Evolutionary conservation across 2,797 vertebrate genomes (phyloP), one percentile per base, ranked within the genome.

Genomic region (Aldrovandia affinis): DNA sequence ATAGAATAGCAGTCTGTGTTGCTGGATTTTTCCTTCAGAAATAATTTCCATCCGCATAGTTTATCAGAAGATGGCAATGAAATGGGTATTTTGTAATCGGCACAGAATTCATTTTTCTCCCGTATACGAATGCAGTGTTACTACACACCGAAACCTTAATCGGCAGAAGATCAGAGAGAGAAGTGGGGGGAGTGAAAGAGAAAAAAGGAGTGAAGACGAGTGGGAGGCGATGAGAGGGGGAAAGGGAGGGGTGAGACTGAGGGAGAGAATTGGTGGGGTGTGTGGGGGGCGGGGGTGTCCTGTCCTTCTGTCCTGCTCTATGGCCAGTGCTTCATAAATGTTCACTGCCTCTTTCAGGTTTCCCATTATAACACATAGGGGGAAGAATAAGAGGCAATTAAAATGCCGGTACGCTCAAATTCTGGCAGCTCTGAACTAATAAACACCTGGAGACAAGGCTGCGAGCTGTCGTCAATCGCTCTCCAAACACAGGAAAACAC

Each of bases 391-490:
- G 15, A 44, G 36, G 36, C 28, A 83, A 55, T 75, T 73, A 83
- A 83, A 83, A 73, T 73, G 65, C n/a, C 30, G 44, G 81, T 55
- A 75, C 20, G 20, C 18, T 73, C 20, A 18, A 42, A 73, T 73
- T 33, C 81, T 52, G 50, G 44, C 33, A 73, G 81, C 81, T 75
- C 50, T 73, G 75, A 73, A 83, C 65, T n/a, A 73, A 73, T 73
- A 55, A 75, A 75, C 81, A 75, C 81, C 81, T 83, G 68, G 44
- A 82, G 81, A 73, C 25, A 52, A 36, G 47, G 44, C 57, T 14
- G 50, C 28, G 59, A 44, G 36, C 39, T 65, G 80, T 59, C 44
- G 18, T 82, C 14, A 30, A 28, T 36, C 30, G 28, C 44, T 61
- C 44, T 68, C 81, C 68, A 28, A 79, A 85, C 33, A 36, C 61